These are phyloP conservation scores for Zaprionus vittiger DNA, from an alignment of 1,140 invertebrate genomes.

Conservation along the genomic window DNA sequence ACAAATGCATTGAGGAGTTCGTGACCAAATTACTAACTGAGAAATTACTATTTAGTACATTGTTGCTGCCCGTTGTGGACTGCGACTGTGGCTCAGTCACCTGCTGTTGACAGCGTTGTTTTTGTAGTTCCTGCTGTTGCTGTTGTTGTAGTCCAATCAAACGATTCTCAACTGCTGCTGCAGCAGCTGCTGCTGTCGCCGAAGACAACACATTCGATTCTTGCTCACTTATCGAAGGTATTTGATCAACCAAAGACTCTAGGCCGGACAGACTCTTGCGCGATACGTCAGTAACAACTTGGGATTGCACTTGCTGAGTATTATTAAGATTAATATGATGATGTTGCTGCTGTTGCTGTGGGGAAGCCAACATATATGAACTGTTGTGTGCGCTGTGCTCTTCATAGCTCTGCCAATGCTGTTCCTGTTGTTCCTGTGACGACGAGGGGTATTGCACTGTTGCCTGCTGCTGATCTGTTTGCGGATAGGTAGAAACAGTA, in stretches of 20 bases:
- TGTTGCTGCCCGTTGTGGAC: constrained; percentile 23
- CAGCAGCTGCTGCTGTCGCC: constrained; percentile 52
- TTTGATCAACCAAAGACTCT: constrained; percentile 95
- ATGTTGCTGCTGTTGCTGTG: constrained; percentile 37
- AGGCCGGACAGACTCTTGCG: constrained; percentile 94
- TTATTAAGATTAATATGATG: constrained; percentile 47
- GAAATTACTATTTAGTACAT: constrained; percentile 61
- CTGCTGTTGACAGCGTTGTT: constrained; percentile 45
- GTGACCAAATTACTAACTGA: constrained; percentile 68
- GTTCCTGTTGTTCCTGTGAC: constrained; percentile 27
- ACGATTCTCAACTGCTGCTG: constrained; percentile 68
- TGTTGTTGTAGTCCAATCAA: constrained; percentile 64
- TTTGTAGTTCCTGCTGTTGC: constrained; percentile 48
- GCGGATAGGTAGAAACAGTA: constrained; percentile 52
- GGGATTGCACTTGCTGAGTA: no score
- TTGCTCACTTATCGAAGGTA: constrained; percentile 92
- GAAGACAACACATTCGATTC: constrained; percentile 49
- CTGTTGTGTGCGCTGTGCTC: constrained; percentile 33
- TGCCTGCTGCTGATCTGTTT: constrained; percentile 40
- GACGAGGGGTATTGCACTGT: constrained; percentile 35
- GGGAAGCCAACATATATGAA: constrained; percentile 52
- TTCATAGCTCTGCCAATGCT: constrained; percentile 59
- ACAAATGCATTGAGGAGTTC: constrained; percentile 36
- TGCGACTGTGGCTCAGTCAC: constrained; percentile 27
- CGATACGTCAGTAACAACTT: constrained; percentile 88